phyloP scores from a whole-genome alignment of 2,113 vertebrate species.

The Poeciliopsis prolifica region DNA sequence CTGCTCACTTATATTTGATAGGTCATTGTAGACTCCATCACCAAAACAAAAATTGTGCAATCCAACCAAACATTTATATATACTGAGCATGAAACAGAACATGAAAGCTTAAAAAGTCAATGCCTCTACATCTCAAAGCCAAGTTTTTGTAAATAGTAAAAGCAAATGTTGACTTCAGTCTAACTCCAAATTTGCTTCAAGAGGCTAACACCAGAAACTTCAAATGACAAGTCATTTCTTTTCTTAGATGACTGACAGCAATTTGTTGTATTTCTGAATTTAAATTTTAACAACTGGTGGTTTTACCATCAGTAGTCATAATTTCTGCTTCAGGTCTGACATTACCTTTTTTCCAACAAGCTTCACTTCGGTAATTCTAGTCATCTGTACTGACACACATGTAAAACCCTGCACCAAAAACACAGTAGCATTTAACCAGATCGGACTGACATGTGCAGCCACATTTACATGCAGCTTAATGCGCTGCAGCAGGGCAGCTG shows the following conservation, averaged over 20 bases:
- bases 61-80: no score
- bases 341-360: background rate
- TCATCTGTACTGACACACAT: background rate
- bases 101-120: background rate
- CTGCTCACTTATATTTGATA: background rate
- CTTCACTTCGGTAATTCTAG: background rate
- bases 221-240: background rate
- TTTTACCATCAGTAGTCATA: background rate
- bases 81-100: no score
- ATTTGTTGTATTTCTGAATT: background rate
- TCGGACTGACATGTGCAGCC: background rate
- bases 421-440: background rate
- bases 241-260: no score
- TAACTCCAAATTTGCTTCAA: background rate
- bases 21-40: no score
- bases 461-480: background rate
- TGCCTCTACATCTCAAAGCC: background rate
- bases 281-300: background rate
- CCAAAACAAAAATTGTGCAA: no score
- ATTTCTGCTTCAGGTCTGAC: background rate
- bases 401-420: background rate
- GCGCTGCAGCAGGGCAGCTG: background rate
- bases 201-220: background rate
- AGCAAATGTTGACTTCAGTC: background rate
- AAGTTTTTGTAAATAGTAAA: background rate